Base-by-base conservation (phyloP, 2,797 vertebrate species). In the Coranthus polyacanthus region DNA sequence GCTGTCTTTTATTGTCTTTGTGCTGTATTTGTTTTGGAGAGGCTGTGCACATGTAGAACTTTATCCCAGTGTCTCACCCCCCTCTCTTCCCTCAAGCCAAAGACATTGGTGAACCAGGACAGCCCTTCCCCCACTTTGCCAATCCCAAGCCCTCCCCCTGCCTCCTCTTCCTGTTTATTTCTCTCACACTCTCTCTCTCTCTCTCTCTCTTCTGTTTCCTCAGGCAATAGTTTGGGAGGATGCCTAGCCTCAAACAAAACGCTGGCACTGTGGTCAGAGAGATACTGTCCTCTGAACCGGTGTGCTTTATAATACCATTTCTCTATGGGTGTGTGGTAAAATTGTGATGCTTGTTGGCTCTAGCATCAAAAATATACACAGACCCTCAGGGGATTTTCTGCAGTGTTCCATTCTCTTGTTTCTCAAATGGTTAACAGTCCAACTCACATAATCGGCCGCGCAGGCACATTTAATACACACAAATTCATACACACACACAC, bases 161-260 rank as follows among this genome's bases (percentile, higher is more conserved):
- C 85, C 83, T 90, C 63, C 78, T 87, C 87, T 91, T 91, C 91
- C 91, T 91, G 89, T 93, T 91, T 90, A 89, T 90, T 85, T 89
- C 85, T 85, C 72, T 89, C 49, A 51, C 57, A 73, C 61, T 73
- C 36, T 74, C 17, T 21, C 36, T 43, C 38, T 51, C 55, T 67
- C 59, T 56, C 13, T 20, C 56, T 69, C 82, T 68, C 72, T 57
- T 79, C 75, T 61, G 78, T 86, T 87, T 87, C 83, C 82, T 82
- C 59, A 50, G 75, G 68, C 61, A 76, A 80, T 74, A 76, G 70
- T 76, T 70, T 64, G 44, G 26, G 49, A 80, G 72, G 76, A 85
- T 79, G 81, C 75, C 67, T 79, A 41, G 46, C 52, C 65, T 67
- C 39, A 64, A 82, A 81, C 69, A 58, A 51, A 72, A 63, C 59